These are phyloP conservation scores for Spea multiplicata DNA, from an alignment of 2,113 vertebrate species.

Conservation along the genomic window DNA sequence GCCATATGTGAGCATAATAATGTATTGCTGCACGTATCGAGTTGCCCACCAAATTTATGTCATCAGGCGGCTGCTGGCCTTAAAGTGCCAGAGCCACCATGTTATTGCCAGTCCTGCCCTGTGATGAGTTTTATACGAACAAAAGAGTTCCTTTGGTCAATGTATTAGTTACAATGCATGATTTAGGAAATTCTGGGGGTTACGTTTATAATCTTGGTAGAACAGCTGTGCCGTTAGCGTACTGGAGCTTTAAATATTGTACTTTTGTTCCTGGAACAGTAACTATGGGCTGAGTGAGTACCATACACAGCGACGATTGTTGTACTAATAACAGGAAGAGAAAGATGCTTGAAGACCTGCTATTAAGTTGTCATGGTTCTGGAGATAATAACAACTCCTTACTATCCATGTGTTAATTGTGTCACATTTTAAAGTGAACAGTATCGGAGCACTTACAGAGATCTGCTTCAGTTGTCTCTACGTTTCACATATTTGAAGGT, in stretches of 20 bases:
- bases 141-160: too few species aligned
- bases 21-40: too few species aligned
- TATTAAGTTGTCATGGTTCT: slow-evolving; percentile 48
- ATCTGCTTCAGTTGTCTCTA: slow-evolving; percentile 38
- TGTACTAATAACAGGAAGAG: slow-evolving; percentile 43
- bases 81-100: too few species aligned
- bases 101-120: too few species aligned
- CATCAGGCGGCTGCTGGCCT: too few species aligned
- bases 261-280: slow-evolving; percentile 24
- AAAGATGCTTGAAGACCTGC: slow-evolving; percentile 47
- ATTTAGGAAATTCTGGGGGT: slow-evolving; percentile 5
- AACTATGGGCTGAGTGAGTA: slow-evolving; percentile 24
- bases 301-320: slow-evolving; percentile 33
- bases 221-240: slow-evolving; percentile 11
- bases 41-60: too few species aligned
- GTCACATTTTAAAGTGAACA: slow-evolving; percentile 42
- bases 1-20: too few species aligned
- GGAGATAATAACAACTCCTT: slow-evolving; percentile 46
- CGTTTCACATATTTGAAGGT: slow-evolving; percentile 25
- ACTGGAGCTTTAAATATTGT: slow-evolving; percentile 17
- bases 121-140: too few species aligned
- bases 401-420: slow-evolving; percentile 47
- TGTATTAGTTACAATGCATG: too few species aligned
- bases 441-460: slow-evolving; percentile 28
- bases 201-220: slow-evolving; percentile 19